phyloP scores from a whole-genome alignment of 30 jellyfish, hydroid and myxozoan species.

The Aurelia aurita region DNA sequence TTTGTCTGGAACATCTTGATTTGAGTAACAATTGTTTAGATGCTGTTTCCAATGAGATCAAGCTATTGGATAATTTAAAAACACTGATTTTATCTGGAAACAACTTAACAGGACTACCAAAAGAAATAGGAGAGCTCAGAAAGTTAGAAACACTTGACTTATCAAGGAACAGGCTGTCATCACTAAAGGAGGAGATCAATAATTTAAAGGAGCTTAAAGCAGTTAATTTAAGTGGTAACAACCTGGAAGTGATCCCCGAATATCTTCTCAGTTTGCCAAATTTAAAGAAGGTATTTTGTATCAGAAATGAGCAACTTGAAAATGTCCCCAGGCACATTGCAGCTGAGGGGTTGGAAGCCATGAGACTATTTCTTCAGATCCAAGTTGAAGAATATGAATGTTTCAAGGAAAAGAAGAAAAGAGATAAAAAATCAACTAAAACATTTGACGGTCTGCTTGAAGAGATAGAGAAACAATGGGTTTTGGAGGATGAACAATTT shows the following conservation, averaged over 20 bases:
- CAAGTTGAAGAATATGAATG: constrained; percentile 56
- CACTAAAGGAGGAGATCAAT: constrained; percentile 24
- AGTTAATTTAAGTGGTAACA: constrained; percentile 68
- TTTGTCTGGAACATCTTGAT: constrained; percentile 37
- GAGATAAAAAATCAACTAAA: background rate
- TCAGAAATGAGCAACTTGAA: constrained; percentile 52
- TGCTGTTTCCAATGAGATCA: constrained; percentile 8
- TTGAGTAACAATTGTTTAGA: constrained; percentile 47
- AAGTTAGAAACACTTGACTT: constrained; percentile 35
- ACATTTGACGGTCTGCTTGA: background rate
- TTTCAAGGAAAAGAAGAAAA: constrained; percentile 3
- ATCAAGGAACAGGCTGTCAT: constrained; percentile 46
- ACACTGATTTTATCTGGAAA: constrained; percentile 48
- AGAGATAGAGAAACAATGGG: constrained; percentile 53
- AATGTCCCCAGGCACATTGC: constrained; percentile 71
- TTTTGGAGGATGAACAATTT: constrained; percentile 22
- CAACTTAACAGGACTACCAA: constrained; percentile 20
- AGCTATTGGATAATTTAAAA: constrained; percentile 13
- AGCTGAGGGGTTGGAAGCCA: constrained; percentile 61
- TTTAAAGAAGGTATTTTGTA: constrained; percentile 47
- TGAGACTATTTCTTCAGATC: constrained; percentile 53
- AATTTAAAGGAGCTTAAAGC: constrained; percentile 37
- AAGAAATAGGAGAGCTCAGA: constrained; percentile 27
- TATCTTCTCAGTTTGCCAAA: constrained; percentile 66
- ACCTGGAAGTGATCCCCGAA: constrained; percentile 42